These are phyloP conservation scores for Drosophila pseudoobscura DNA, from an alignment of 1,140 invertebrate genomes.

Conservation along the genomic window DNA sequence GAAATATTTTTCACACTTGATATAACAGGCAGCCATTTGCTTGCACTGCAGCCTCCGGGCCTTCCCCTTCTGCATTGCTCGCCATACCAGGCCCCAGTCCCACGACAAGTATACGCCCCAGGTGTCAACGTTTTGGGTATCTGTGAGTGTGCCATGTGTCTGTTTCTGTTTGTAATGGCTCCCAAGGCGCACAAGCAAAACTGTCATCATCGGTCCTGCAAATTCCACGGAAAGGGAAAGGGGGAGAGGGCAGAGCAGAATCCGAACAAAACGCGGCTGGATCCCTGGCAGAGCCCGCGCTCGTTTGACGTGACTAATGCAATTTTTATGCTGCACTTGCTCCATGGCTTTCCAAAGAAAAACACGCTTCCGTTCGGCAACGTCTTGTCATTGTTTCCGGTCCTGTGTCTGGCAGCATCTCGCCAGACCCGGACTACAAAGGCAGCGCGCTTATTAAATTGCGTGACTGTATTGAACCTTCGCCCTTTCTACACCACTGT, in stretches of 20 bases:
- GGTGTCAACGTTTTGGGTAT: conserved; percentile 22
- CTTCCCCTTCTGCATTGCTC: conserved; percentile 35
- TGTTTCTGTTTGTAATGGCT: conserved; percentile 64
- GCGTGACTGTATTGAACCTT: conserved; percentile 16
- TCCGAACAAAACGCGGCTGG: conserved; percentile 17
- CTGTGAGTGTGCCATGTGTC: conserved; percentile 7
- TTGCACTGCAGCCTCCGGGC: conserved; percentile 27
- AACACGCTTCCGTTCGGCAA: conserved; percentile 58
- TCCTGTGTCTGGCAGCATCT: conserved; percentile 18
- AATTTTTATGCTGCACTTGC: conserved; percentile 75
- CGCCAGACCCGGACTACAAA: conserved; percentile 32
- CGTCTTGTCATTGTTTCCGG: conserved; percentile 51
- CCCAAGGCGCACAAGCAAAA: conserved; percentile 66
- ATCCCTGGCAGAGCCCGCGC: conserved; percentile 9
- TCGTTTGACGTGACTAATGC: conserved; percentile 65
- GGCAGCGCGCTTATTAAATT: conserved; percentile 69
- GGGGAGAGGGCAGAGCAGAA: background rate
- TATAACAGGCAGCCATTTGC: conserved; percentile 64
- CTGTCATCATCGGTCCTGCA: conserved; percentile 52
- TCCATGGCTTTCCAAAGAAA: conserved; percentile 30
- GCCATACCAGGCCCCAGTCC: conserved; percentile 31
- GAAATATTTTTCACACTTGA: conserved; percentile 73
- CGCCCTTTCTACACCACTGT: conserved; percentile 9
- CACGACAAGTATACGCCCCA: conserved; percentile 32
- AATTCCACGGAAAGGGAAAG: conserved; percentile 1